Percentiles rank a stretch among this genome's conserved stretches.
Conservation (phyloP, 2,113 vertebrate genomes). For the Ictalurus punctatus region DNA sequence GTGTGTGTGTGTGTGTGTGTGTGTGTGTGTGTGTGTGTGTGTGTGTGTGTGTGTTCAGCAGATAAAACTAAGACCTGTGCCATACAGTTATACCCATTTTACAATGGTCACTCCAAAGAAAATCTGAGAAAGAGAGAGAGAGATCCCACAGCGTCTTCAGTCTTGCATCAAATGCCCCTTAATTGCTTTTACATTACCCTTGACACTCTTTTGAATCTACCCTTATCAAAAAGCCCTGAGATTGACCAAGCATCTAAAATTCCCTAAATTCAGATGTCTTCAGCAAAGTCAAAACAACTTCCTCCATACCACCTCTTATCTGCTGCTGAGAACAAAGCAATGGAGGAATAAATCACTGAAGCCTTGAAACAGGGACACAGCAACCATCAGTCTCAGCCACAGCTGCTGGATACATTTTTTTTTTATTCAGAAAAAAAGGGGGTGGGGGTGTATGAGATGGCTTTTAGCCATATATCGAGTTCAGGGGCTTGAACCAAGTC, state of each 20-base stretch:
- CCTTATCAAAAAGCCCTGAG: too few relatives aligned
- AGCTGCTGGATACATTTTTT: too few relatives aligned
- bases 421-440: neutral
- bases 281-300: neutral
- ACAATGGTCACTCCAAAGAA: neutral
- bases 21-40: neutral
- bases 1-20: neutral
- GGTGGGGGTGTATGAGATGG: neutral
- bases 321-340: neutral
- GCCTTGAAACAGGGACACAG: neutral
- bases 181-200: neutral
- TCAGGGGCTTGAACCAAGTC: neutral
- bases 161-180: neutral
- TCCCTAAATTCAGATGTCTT: neutral
- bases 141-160: neutral
- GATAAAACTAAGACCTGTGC: neutral
- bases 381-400: neutral
- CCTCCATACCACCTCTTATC: neutral
- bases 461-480: neutral
- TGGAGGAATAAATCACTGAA: neutral
- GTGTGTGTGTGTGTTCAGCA: neutral
- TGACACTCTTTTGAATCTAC: too few relatives aligned
- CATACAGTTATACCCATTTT: neutral
- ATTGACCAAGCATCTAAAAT: neutral
- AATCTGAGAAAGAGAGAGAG: neutral